Percentiles rank a stretch among this genome's conserved stretches.
Evolutionary conservation across 2,888 invertebrate species (phyloP).

Genomic region (Morpho helenor): DNA sequence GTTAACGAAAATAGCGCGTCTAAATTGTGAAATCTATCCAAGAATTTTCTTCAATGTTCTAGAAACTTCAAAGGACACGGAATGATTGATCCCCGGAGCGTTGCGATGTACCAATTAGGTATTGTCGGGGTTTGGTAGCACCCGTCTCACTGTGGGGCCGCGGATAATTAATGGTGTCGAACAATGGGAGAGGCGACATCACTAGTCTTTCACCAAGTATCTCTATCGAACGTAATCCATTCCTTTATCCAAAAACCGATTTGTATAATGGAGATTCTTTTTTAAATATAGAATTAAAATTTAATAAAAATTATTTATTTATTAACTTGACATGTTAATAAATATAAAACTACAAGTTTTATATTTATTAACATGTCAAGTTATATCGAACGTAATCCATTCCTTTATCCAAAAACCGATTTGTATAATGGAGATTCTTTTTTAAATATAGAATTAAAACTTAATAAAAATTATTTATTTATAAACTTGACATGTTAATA

Average conservation of each 20-base stretch:
- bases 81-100: constrained; percentile 17
- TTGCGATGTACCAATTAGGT: constrained; percentile 23
- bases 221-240: constrained; percentile 18
- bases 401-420: constrained; percentile 23
- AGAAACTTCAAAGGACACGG: constrained; percentile 14
- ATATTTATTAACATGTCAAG: too few species aligned
- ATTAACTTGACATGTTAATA: too few species aligned
- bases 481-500: too few species aligned
- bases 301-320: too few species aligned
- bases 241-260: constrained; percentile 23
- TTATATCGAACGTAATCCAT: constrained; percentile 17
- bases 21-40: not conserved
- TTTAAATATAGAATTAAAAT: too few species aligned
- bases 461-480: too few species aligned
- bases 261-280: constrained; percentile 20
- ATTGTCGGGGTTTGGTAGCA: constrained; percentile 12
- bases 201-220: constrained; percentile 19
- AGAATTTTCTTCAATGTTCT: constrained; percentile 3
- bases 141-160: constrained; percentile 15
- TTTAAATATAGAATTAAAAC: too few species aligned
- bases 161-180: constrained; percentile 19
- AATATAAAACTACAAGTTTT: too few species aligned
- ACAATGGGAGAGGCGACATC: constrained; percentile 18
- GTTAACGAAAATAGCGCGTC: not conserved
- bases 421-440: constrained; percentile 20